Evolutionary conservation across 1,140 invertebrate genomes (phyloP).

Genomic region (silkworm (Bombyx mori)): DNA sequence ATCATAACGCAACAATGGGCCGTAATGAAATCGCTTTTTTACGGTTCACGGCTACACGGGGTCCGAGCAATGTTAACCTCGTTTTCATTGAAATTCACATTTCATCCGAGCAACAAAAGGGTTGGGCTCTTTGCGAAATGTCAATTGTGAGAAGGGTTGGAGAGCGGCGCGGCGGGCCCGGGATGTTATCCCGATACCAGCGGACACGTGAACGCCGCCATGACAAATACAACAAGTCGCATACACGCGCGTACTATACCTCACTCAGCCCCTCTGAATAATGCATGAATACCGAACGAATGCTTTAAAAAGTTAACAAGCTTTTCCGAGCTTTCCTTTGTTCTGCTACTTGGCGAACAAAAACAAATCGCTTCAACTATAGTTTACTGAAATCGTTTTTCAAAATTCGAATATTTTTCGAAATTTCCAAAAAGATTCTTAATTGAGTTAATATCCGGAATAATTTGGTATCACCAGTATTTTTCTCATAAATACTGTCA

Average conservation of each 20-base stretch:
- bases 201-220: constrained; percentile 32
- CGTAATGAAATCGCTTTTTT: constrained; percentile 66
- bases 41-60: constrained; percentile 31
- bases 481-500: too few relatives aligned
- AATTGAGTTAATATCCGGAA: too few relatives aligned
- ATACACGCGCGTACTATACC: constrained; percentile 21
- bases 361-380: constrained; percentile 48
- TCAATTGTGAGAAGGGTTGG: constrained; percentile 59
- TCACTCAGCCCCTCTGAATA: constrained; percentile 35
- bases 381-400: neutral
- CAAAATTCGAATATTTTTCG: too few relatives aligned
- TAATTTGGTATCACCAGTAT: too few relatives aligned
- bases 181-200: constrained; percentile 31
- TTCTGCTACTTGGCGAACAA: constrained; percentile 42
- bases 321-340: constrained; percentile 61
- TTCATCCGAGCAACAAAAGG: constrained; percentile 60
- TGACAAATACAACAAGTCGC: constrained; percentile 28
- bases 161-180: constrained; percentile 9
- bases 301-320: constrained; percentile 67
- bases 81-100: constrained; percentile 65
- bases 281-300: constrained; percentile 56
- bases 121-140: constrained; percentile 52
- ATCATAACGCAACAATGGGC: constrained; percentile 57
- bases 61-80: constrained; percentile 58
- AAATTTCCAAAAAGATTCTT: too few relatives aligned